Base-by-base conservation (phyloP, 1,140 invertebrate genomes). In the Brachionus calyciflorus region DNA sequence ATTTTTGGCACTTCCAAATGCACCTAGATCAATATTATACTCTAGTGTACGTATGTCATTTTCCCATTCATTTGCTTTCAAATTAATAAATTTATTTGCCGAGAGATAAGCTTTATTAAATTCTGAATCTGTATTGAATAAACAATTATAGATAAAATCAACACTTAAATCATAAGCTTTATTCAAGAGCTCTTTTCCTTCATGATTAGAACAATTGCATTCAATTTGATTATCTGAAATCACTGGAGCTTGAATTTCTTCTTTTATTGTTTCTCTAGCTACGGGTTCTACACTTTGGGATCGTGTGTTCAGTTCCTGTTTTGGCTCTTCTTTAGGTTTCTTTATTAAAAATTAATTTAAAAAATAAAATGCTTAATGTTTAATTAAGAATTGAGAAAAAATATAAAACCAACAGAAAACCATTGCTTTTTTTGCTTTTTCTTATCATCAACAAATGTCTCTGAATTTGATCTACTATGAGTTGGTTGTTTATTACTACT, bases 1-100 rank as follows among this genome's bases (percentile, higher is more conserved):
- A n/a, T 65, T 65, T 24, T 65, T 65, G 10, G 60, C 24, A 41
- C 30, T 65, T 30, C 60, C 60, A 65, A 65, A 44, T 14, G 60
- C 37, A 40, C 60, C 60, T 21, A 65, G 37, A 10, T 65, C 60
- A n/a, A 65, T 24, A 44, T 44, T 65, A 44, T 65, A 65, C 7
- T 65, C 60, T 5, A 65, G 19, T 0, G 7, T 65, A n/a, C 60
- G n/a, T 21, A 37, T 24, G 17, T 65, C 19, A 26, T 65, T 28
- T 10, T 26, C 19, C 60, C 60, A 65, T 26, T 65, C 19, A 21
- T 44, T 24, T 21, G 60, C 4, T 24, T 44, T 44, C 12, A 65
- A 28, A 65, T 65, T 65, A 14, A 44, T 21, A 65, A 65, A 65
- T 28, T 65, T 65, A 24, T 44, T 65, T 12, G 60, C 60, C 10